Evolutionary conservation across 1,140 invertebrate species (phyloP), one percentile per base, ranked within the genome.

Genomic region (Megalonaias nervosa): DNA sequence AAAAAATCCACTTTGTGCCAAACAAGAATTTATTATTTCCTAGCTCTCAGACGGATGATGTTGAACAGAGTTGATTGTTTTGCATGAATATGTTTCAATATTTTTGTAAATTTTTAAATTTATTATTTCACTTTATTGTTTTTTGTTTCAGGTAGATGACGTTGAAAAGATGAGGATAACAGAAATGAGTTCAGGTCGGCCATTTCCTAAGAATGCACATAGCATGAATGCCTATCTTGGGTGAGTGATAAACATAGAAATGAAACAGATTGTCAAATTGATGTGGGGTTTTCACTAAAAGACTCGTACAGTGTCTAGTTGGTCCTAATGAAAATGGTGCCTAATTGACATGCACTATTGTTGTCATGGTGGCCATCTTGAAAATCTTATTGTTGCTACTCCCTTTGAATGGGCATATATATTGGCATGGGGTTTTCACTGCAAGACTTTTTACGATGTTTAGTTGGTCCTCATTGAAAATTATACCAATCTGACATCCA

Each of bases 211-310:
- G 17, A 85, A 81, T 57, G 79, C 92, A 6, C 88, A 90, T 57
- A 92, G 92, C 79, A 91, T 92, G 85, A 92, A 92, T 89, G 92
- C 92, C 11, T 92, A 93, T 81, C 79, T 92, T 21, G 92, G 92
- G 92, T 92, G 88, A 84, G 79, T 71, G 67, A 13, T 23, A 55
- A 48, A 21, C 17, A n/a, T n/a, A n/a, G n/a, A n/a, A n/a, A n/a
- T 48, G 26, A 48, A 48, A 48, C 38, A 11, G 6, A 48, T 48
- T 4, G 26, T 31, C 4, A n/a, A n/a, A n/a, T 14, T 38, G 61
- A 38, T 74, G 38, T 38, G 16, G 14, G n/a, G 59, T 14, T 60
- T 60, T n/a, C n/a, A 60, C 59, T 60, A 15, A 60, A 60, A n/a
- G 60, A 31, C 26, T 31, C 4, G 26, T 31, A 0, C 38, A 48